Base-by-base conservation (phyloP, 1,140 invertebrate genomes). In the Magallana angulata region DNA sequence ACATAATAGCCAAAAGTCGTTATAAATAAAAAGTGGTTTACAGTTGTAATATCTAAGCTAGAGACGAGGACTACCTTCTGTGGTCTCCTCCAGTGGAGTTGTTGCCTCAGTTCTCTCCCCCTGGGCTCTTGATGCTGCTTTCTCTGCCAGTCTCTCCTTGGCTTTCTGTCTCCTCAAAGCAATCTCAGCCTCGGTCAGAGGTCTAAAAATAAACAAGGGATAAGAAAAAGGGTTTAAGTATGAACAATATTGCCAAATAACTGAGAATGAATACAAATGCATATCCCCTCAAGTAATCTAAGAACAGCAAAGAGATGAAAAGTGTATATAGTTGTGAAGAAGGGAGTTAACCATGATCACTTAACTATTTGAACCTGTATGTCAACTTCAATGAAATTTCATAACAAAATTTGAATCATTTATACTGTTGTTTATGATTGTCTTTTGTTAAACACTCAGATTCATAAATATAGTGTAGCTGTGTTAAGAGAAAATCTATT, bases 121-220 rank as follows among this genome's bases (percentile, higher is more conserved):
- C 18, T 57, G 14, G 7, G 7, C 16, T 11, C 80, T 57, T n/a
- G 60, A 16, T 60, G 59, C 88, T 57, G 60, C 16, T 59, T 24
- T 86, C 58, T 86, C 16, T 85, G 83, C 71, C 71, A 93, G 91
- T 62, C 92, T 91, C 83, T 96, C 96, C 87, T 96, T 96, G 1
- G 97, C 97, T 82, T 96, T 95, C 92, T 97, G 97, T 90, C 97
- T 95, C 89, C 97, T 95, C 57, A 96, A 90, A 12, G 96, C 95
- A 92, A 98, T 96, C 94, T 98, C 97, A 93, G 97, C 97, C 0
- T 94, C 93, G 0, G 97, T 98, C 57, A 98, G 94, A 2, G 96
- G 95, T 92, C 97, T 97, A 18, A n/a, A 24, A 12, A 9, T 57
- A 56, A 80, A 36, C 71, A 18, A 12, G 24, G 18, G 16, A 36